phyloP scores from a whole-genome alignment of 2,888 invertebrate species.

The Drosophila nigricruria region DNA sequence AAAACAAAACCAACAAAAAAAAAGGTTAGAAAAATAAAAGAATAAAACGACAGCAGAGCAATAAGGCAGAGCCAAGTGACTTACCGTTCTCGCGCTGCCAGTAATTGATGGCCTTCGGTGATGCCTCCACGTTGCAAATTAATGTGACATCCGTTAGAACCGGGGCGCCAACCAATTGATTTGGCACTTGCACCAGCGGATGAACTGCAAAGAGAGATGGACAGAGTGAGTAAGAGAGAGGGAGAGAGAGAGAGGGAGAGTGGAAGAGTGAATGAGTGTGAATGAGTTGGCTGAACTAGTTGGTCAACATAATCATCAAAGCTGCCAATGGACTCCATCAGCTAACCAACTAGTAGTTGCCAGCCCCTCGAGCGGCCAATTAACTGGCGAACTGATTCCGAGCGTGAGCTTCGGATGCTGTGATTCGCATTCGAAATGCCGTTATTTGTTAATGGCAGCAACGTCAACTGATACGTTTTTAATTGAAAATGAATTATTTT shows the following conservation, averaged over 20 bases:
- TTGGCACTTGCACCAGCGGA: slow-evolving; percentile 96
- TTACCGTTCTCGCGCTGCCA: slow-evolving; percentile 96
- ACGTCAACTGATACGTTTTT: slow-evolving; percentile 82
- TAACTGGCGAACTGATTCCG: slow-evolving; percentile 20
- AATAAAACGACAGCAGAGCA: slow-evolving; percentile 25
- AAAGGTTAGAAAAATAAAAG: slow-evolving; percentile 4
- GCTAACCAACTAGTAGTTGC: slow-evolving; percentile 3
- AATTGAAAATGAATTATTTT: slow-evolving; percentile 85
- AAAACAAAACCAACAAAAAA: slow-evolving; percentile 4
- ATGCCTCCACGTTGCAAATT: slow-evolving; percentile 95
- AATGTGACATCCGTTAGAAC: slow-evolving; percentile 94
- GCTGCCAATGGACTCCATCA: slow-evolving; percentile 5
- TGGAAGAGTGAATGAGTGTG: slow-evolving; percentile 3
- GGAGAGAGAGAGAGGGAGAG: not conserved
- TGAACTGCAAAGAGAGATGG: slow-evolving; percentile 89
- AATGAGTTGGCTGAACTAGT: slow-evolving; percentile 19
- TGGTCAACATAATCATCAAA: slow-evolving; percentile 42
- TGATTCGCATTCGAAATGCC: slow-evolving; percentile 24
- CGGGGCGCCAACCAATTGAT: slow-evolving; percentile 96
- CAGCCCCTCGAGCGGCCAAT: slow-evolving; percentile 26
- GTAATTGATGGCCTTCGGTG: slow-evolving; percentile 97
- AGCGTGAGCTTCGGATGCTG: slow-evolving; percentile 15
- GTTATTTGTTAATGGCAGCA: slow-evolving; percentile 54
- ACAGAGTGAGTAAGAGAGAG: slow-evolving; percentile 9
- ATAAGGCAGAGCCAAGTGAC: slow-evolving; percentile 60